Evolutionary conservation across 92 coral and sea anemone genomes (phyloP).

Genomic region (Anthopleura xanthogrammica): DNA sequence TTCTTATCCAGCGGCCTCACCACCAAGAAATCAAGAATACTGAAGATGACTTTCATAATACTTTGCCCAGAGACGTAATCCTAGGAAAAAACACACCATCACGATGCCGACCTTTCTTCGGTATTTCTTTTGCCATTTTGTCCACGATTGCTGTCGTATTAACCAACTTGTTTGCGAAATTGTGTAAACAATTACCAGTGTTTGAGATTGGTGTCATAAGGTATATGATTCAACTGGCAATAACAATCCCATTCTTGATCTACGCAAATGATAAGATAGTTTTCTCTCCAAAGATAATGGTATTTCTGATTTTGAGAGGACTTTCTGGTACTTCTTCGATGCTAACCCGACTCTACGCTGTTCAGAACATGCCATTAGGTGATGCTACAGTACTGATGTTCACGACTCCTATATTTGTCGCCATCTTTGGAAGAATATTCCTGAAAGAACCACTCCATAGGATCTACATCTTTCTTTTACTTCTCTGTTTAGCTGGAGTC

Average conservation of each 20-base stretch:
- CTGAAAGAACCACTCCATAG: constrained; percentile 46
- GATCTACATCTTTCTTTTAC: constrained; percentile 12
- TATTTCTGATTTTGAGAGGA: constrained; percentile 40
- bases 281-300: constrained; percentile 24
- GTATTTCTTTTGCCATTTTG: constrained; percentile 8
- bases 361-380: constrained; percentile 80
- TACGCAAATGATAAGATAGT: constrained; percentile 42
- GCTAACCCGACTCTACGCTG: constrained; percentile 51
- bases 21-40: no score
- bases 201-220: constrained; percentile 36
- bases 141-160: not conserved
- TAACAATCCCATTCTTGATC: constrained; percentile 38
- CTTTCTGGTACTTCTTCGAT: constrained; percentile 47
- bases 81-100: no score
- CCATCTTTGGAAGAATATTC: constrained; percentile 60
- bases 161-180: constrained; percentile 17
- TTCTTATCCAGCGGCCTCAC: no score
- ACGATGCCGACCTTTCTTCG: not conserved
- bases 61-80: no score
- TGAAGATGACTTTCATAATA: no score
- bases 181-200: constrained; percentile 30
- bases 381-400: constrained; percentile 73
- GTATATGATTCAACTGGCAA: not conserved
- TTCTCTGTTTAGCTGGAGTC: constrained; percentile 20
- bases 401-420: constrained; percentile 68